A percentile compares a stretch with the other conserved stretches of the same genome.
Evolutionary conservation across 2,888 invertebrate genomes (phyloP).

Genomic region (Oscheius myriophilus): DNA sequence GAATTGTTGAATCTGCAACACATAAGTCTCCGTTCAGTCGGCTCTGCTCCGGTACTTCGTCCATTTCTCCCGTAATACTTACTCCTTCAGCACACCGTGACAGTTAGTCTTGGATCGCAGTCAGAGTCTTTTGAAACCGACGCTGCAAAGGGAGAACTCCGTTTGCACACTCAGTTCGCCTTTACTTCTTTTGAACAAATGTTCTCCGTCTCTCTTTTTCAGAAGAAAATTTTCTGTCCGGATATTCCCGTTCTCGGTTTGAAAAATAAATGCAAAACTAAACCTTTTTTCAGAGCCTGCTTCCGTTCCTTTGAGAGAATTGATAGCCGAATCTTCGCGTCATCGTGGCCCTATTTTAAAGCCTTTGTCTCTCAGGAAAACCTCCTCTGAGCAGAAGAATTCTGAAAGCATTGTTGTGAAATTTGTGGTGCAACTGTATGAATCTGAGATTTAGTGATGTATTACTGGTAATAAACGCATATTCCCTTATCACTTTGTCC

Average conservation of each 20-base stretch:
- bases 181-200: conserved; percentile 20
- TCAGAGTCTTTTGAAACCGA: conserved; percentile 12
- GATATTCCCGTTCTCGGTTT: conserved; percentile 36
- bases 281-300: conserved; percentile 27
- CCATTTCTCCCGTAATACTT: too few relatives aligned
- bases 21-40: conserved; percentile 8
- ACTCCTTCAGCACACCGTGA: not conserved
- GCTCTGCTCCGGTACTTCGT: conserved; percentile 7
- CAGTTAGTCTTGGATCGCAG: not conserved
- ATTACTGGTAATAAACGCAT: too few relatives aligned
- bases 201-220: conserved; percentile 21
- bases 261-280: not conserved
- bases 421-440: conserved; percentile 36
- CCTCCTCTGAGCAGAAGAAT: conserved; percentile 3
- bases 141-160: conserved; percentile 11
- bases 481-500: too few relatives aligned
- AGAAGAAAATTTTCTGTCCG: conserved; percentile 30
- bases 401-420: conserved; percentile 32
- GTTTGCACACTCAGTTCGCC: conserved; percentile 32
- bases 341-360: conserved; percentile 38
- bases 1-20: conserved; percentile 16
- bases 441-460: conserved; percentile 23
- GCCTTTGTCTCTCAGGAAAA: conserved; percentile 22
- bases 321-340: conserved; percentile 31
- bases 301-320: conserved; percentile 12